Conservation (phyloP, 2,888 invertebrate genomes). For the Helobdella robusta region DNA sequence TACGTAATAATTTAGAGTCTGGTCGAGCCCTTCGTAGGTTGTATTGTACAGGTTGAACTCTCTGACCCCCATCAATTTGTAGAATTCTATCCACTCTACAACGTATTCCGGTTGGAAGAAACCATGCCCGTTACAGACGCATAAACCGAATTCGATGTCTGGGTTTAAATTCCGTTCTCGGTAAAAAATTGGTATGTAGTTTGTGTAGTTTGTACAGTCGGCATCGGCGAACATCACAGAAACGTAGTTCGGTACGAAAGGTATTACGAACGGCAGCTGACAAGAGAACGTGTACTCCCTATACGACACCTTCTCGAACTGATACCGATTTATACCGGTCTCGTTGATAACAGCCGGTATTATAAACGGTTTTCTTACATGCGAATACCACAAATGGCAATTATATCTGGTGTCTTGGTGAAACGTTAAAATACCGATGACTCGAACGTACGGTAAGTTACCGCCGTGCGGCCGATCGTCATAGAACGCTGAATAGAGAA, state of each 20-base stretch:
- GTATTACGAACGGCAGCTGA: neutral
- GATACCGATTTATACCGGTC: neutral
- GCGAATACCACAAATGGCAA: constrained; percentile 7
- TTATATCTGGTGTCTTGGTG: neutral
- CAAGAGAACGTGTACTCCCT: constrained; percentile 4
- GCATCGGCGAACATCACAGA: neutral
- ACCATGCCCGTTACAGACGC: constrained; percentile 26
- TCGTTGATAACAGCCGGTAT: neutral
- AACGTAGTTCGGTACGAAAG: neutral
- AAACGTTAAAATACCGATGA: neutral
- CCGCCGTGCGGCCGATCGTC: constrained; percentile 1
- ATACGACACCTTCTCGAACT: neutral
- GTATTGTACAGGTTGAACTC: constrained; percentile 28
- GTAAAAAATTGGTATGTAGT: neutral
- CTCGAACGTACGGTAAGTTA: neutral
- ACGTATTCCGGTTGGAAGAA: neutral
- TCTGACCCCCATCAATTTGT: constrained; percentile 24
- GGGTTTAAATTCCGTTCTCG: neutral
- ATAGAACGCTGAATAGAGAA: neutral
- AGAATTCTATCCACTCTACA: constrained; percentile 27
- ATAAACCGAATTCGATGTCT: constrained; percentile 25
- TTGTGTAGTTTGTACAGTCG: too few species aligned
- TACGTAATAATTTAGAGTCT: constrained; percentile 21
- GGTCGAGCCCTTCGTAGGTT: constrained; percentile 1
- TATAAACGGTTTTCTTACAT: neutral